Evolutionary conservation across 2,113 vertebrate genomes (phyloP), one percentile per base, ranked within the genome.

Genomic region (Ceyx margarethae): DNA sequence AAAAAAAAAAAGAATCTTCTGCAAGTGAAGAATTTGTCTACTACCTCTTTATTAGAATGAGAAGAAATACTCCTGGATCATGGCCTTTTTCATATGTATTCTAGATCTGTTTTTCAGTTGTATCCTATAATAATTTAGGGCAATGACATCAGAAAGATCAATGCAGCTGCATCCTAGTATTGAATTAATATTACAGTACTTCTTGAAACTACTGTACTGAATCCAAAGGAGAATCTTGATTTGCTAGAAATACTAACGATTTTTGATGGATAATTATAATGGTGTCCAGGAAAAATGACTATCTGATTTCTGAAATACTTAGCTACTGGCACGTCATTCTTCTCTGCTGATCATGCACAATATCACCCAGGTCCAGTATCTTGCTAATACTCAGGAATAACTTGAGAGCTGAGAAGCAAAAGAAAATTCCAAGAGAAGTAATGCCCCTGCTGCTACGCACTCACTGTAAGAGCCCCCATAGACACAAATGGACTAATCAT

Each of bases 101-200:
- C 75, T 28, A 91, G 40, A 51, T 11, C 45, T 84, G 50, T 9
- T 95, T 93, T 95, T 93, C 1, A 78, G 87, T 83, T 67, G 48
- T 13, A 42, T 17, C 76, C 71, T 87, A 5, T 66, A 93, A 87
- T 85, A 95, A 87, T 81, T 92, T 73, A 90, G 58, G 45, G 61
- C 66, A 94, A 90, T 94, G 76, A 93, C 86, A 91, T 91, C 87
- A 96, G 88, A 81, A 90, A 91, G 83, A 96, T 86, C 65, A 91
- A 89, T 90, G 37, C 4, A 90, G 74, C 9, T 58, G 51, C 19
- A 92, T 73, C 83, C 43, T 45, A 53, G 14, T 57, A 48, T 68
- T 91, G 72, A 96, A 93, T 56, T 65, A 79, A 92, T 93, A 62
- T 87, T 71, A 74, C 6, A 78, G 28, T 84, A 66, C 60, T 95